Percentiles rank a stretch among this genome's conserved stretches.
Evolutionary conservation across 2,888 invertebrate species (phyloP).

Genomic region (Cacoxenus indagator): DNA sequence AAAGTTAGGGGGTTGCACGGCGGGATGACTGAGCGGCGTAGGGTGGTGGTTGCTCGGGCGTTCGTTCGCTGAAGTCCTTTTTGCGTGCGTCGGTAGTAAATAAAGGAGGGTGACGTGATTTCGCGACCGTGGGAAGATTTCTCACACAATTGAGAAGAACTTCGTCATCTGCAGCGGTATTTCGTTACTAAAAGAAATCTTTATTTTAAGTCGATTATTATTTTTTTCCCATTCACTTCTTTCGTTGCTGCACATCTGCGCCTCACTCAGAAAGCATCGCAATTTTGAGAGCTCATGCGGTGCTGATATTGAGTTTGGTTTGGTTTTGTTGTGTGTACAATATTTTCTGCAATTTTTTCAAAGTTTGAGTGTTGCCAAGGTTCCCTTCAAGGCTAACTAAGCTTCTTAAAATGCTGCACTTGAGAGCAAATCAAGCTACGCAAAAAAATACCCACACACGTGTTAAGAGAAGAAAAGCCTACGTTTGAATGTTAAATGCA

Average conservation of each 20-base stretch:
- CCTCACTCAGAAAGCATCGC: too few relatives aligned
- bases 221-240: neutral
- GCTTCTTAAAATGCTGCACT: neutral
- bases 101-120: slow-evolving; percentile 55
- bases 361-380: neutral
- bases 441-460: neutral
- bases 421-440: neutral
- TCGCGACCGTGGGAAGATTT: slow-evolving; percentile 64
- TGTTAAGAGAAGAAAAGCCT: neutral
- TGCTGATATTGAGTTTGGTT: slow-evolving; percentile 12
- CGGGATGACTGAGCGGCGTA: slow-evolving; percentile 29
- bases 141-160: slow-evolving; percentile 42
- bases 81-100: neutral
- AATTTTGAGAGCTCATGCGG: slow-evolving; percentile 4
- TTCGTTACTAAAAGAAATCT: neutral
- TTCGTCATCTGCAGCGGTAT: neutral
- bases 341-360: neutral
- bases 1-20: slow-evolving; percentile 58
- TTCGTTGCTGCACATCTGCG: slow-evolving; percentile 8
- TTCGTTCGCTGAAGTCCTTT: neutral
- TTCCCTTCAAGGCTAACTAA: neutral
- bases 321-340: slow-evolving; percentile 4
- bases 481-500: neutral
- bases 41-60: slow-evolving; percentile 12
- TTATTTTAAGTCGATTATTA: neutral